These are phyloP conservation scores for Euura lappo DNA, from an alignment of 1,140 invertebrate genomes.

Conservation along the genomic window DNA sequence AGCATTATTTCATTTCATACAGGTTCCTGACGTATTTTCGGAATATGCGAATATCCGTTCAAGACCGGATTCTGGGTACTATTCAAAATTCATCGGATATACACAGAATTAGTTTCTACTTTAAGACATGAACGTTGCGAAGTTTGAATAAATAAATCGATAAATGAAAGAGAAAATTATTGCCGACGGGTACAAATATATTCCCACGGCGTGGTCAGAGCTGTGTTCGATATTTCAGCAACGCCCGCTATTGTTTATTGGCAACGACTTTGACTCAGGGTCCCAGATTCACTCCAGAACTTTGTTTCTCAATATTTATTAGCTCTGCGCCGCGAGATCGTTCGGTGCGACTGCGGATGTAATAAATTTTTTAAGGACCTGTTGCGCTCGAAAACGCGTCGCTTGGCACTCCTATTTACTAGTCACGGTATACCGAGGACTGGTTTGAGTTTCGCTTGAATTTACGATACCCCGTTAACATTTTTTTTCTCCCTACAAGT, in stretches of 20 bases:
- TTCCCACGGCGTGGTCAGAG: constrained; percentile 26
- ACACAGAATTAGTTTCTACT: neutral
- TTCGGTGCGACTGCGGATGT: neutral
- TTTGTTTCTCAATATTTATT: constrained; percentile 7
- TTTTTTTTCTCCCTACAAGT: neutral
- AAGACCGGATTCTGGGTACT: neutral
- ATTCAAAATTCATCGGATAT: neutral
- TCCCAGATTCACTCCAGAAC: constrained; percentile 20
- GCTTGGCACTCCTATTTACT: neutral
- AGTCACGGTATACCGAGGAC: neutral
- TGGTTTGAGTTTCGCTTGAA: neutral
- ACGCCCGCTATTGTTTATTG: constrained; percentile 30
- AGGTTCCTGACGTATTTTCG: too few species aligned
- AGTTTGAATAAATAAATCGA: neutral
- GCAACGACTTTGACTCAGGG: constrained; percentile 14
- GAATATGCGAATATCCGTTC: neutral
- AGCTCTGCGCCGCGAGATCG: neutral
- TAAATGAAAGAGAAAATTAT: neutral
- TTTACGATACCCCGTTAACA: neutral
- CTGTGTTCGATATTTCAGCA: constrained; percentile 23
- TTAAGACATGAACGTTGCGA: neutral
- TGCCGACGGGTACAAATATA: neutral
- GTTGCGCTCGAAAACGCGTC: neutral
- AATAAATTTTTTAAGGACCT: constrained; percentile 2
- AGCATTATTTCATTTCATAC: too few species aligned